Conservation (phyloP, 2,888 invertebrate species). For the Macaria notata region DNA sequence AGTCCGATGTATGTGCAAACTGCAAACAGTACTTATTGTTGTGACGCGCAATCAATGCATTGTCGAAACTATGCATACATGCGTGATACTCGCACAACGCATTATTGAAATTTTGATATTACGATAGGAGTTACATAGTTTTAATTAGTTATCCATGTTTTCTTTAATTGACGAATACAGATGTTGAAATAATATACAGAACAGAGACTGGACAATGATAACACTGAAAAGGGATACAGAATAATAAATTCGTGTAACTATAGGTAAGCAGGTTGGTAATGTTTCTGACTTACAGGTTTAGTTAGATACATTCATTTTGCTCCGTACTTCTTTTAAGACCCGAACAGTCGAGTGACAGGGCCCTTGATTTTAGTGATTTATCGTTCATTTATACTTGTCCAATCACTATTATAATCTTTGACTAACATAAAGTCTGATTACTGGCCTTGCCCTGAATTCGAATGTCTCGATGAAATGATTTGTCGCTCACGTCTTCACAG, state of each 20-base stretch:
- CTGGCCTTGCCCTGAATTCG: constrained; percentile 30
- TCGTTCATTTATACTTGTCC: constrained; percentile 23
- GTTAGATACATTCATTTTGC: constrained; percentile 8
- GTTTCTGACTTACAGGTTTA: neutral
- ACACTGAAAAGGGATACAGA: too few relatives aligned
- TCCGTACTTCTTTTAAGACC: constrained; percentile 13
- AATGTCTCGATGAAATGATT: constrained; percentile 14
- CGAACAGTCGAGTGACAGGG: constrained; percentile 15
- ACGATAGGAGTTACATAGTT: too few relatives aligned
- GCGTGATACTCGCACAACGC: neutral
- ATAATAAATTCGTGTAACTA: too few relatives aligned
- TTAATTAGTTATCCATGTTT: too few relatives aligned
- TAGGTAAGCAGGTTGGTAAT: too few relatives aligned
- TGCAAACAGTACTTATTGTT: constrained; percentile 46
- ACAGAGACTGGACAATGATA: too few relatives aligned
- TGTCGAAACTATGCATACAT: constrained; percentile 13
- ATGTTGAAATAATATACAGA: too few relatives aligned
- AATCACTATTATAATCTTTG: constrained; percentile 28
- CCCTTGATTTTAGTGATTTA: constrained; percentile 22
- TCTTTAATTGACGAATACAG: too few relatives aligned
- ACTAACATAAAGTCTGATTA: constrained; percentile 18
- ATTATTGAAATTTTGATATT: too few relatives aligned
- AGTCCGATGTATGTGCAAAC: constrained; percentile 42
- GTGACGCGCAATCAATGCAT: constrained; percentile 8
- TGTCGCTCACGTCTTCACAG: constrained; percentile 17